A percentile compares a stretch with the other conserved stretches of the same genome.
phyloP scores from a whole-genome alignment of 2,797 vertebrate genomes.

The Bryconaethiops microstoma region DNA sequence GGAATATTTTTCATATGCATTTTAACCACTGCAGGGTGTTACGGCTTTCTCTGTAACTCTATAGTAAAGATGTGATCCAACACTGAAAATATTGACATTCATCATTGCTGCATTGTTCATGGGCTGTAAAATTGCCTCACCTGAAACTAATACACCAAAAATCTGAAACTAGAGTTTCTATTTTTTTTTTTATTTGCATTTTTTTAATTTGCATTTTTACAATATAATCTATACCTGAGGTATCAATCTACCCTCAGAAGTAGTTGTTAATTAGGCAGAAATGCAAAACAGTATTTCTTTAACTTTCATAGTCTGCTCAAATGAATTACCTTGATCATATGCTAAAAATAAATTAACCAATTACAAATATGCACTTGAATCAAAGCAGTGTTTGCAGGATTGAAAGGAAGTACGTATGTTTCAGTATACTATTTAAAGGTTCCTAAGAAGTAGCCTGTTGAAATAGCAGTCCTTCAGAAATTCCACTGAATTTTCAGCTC shows the following conservation, averaged over 20 bases:
- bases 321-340: too few species aligned
- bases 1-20: not conserved
- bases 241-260: too few species aligned
- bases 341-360: not conserved
- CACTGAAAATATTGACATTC: too few species aligned
- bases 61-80: not conserved
- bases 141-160: too few species aligned
- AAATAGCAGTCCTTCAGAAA: not conserved
- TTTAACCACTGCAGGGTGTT: not conserved
- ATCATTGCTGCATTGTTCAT: too few species aligned
- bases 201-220: not conserved
- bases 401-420: not conserved
- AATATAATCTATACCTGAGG: not conserved
- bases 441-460: not conserved
- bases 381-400: not conserved
- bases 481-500: constrained; percentile 18
- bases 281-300: too few species aligned
- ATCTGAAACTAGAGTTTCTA: too few species aligned
- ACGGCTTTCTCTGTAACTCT: not conserved
- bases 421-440: not conserved
- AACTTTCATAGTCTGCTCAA: too few species aligned
- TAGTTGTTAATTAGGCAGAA: too few species aligned
- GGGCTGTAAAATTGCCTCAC: too few species aligned
- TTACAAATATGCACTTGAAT: not conserved
- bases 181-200: too few species aligned